Evolutionary conservation across 2,888 invertebrate genomes (phyloP).

Genomic region (Sepiola atlantica): DNA sequence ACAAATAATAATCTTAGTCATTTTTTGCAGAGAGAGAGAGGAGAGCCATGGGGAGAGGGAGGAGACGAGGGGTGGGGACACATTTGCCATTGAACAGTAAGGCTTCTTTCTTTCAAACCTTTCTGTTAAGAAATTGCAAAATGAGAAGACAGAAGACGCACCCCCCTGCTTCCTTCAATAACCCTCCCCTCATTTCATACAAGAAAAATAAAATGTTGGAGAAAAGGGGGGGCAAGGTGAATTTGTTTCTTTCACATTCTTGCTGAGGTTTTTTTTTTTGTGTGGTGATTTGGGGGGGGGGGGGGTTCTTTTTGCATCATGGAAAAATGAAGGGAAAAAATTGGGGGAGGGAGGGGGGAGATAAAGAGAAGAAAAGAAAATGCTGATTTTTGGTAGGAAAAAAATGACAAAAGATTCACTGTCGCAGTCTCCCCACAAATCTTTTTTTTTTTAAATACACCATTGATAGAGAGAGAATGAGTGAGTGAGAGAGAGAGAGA

Average conservation of each 20-base stretch:
- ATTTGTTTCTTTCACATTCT: background rate
- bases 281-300: background rate
- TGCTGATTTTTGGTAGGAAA: background rate
- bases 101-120: background rate
- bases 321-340: background rate
- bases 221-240: background rate
- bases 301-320: background rate
- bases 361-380: background rate
- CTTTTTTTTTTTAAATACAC: too few relatives aligned
- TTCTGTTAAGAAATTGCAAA: background rate
- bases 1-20: background rate
- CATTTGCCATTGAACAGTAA: too few relatives aligned
- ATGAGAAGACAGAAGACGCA: background rate
- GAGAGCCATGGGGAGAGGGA: background rate
- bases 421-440: background rate
- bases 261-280: background rate
- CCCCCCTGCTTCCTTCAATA: too few relatives aligned
- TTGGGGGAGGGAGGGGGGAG: background rate
- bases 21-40: background rate
- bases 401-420: background rate
- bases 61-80: background rate
- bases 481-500: too few relatives aligned
- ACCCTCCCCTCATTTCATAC: background rate
- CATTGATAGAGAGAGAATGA: too few relatives aligned
- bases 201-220: background rate